Evolutionary conservation across 2,888 invertebrate species (phyloP).

Genomic region (Blera fallax): DNA sequence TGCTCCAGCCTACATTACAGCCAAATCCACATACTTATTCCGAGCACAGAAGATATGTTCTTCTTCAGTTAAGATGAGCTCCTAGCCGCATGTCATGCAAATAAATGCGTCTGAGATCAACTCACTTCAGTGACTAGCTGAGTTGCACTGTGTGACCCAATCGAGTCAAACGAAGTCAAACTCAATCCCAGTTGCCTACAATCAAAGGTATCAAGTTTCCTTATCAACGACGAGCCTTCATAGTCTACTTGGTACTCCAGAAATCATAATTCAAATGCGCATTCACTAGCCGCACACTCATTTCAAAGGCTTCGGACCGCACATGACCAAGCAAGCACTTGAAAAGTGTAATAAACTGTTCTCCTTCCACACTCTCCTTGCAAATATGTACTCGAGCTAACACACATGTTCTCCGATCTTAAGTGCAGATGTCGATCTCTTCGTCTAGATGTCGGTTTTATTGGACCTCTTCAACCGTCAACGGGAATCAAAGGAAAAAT

Average conservation of each 20-base stretch:
- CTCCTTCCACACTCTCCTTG: neutral
- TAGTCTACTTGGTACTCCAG: neutral
- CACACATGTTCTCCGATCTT: constrained; percentile 39
- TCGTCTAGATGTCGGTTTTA: constrained; percentile 19
- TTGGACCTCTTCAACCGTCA: constrained; percentile 55
- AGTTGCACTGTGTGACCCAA: neutral
- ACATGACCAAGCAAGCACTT: constrained; percentile 40
- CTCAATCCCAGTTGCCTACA: neutral
- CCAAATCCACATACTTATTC: too few species aligned
- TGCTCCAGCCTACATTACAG: too few species aligned
- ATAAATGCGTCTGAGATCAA: too few species aligned
- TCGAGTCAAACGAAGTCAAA: neutral
- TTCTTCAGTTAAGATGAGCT: too few species aligned
- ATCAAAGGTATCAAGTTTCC: constrained; percentile 5
- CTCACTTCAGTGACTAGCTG: neutral
- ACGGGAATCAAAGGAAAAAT: constrained; percentile 31
- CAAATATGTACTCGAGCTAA: constrained; percentile 7
- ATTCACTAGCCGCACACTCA: neutral
- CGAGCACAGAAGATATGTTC: too few species aligned
- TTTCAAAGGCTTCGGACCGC: neutral
- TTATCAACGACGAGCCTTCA: neutral
- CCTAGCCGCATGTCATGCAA: too few species aligned
- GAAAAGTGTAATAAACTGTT: constrained; percentile 52
- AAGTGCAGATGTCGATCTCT: constrained; percentile 42
- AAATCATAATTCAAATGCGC: neutral